Evolutionary conservation across 2,797 vertebrate species (phyloP), one percentile per base, ranked within the genome.

Genomic region (Florisuga fusca): DNA sequence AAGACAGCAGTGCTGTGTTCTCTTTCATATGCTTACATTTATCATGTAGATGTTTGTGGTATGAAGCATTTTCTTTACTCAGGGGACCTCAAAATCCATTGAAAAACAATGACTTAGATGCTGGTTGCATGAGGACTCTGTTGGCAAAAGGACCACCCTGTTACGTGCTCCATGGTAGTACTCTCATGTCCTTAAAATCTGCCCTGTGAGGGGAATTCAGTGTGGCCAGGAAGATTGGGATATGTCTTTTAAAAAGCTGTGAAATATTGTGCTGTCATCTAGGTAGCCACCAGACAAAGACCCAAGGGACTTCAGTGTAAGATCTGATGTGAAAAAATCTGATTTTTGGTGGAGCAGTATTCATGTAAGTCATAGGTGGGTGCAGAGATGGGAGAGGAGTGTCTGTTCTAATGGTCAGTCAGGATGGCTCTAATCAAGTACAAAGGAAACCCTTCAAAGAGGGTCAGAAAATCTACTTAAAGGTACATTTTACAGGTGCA

Each of bases 361-460:
- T 81, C 78, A 78, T 84, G 81, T 85, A 83, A 83, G 84, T 86
- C 73, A 63, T 86, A 73, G 79, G 2, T 79, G 55, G 26, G 34
- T 84, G 76, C 69, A 55, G 86, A 77, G 38, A 27, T 2, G 0
- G 51, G 55, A 76, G 64, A 73, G 36, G 36, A 58, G 12, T 27
- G 18, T 57, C 22, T 72, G 4, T 7, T 34, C 48, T 66, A n/a
- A 67, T 45, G 45, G 45, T 46, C 34, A 15, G 43, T 33, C 36
- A 45, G 38, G 9, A 8, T 53, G 17, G 53, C 84, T 53, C 58
- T 87, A 38, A 76, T 41, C 31, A 50, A 51, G 27, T 27, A 12
- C 15, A 59, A 36, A 54, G 17, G 9, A 80, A 71, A 4, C 6
- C 18, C 6, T 22, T 67, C 21, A 73, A 51, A 67, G 6, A 7